phyloP scores from a whole-genome alignment of 2,797 vertebrate species.

The Halcyon smyrnensis region DNA sequence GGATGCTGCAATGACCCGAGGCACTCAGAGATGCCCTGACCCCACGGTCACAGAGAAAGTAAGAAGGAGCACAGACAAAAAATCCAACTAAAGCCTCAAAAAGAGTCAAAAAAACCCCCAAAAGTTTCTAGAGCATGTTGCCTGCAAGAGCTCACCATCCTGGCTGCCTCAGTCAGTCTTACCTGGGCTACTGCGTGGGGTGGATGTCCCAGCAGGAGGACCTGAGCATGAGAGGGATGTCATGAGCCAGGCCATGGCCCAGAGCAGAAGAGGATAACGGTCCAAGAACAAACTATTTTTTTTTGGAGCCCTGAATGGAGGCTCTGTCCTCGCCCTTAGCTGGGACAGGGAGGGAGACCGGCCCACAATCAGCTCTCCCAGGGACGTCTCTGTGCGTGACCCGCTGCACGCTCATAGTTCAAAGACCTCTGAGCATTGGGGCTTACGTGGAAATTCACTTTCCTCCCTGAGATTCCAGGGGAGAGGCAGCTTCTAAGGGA shows the following conservation, averaged over 20 bases:
- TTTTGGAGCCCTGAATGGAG: not conserved
- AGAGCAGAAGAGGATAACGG: not conserved
- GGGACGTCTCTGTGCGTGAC: fast-evolving
- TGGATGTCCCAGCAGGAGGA: not conserved
- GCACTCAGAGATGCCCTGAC: not conserved
- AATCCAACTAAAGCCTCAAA: not conserved
- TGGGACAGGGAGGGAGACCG: fast-evolving
- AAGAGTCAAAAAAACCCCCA: fast-evolving
- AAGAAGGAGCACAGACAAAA: not conserved
- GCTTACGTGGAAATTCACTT: not conserved
- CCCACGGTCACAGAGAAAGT: fast-evolving
- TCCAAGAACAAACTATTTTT: not conserved
- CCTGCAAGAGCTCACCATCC: not conserved
- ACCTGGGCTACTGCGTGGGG: not conserved
- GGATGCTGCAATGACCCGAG: not conserved
- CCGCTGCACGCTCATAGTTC: fast-evolving
- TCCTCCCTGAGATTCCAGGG: not conserved
- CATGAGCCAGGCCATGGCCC: not conserved
- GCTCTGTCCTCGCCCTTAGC: not conserved
- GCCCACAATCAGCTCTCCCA: not conserved
- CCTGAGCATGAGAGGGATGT: not conserved
- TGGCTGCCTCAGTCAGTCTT: not conserved
- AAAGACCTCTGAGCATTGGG: not conserved
- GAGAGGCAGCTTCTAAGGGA: not conserved
- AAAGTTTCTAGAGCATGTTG: not conserved